Percentiles rank a stretch among this genome's conserved stretches.
Evolutionary conservation across 2,113 vertebrate genomes (phyloP).

Genomic region (Propithecus coquereli): DNA sequence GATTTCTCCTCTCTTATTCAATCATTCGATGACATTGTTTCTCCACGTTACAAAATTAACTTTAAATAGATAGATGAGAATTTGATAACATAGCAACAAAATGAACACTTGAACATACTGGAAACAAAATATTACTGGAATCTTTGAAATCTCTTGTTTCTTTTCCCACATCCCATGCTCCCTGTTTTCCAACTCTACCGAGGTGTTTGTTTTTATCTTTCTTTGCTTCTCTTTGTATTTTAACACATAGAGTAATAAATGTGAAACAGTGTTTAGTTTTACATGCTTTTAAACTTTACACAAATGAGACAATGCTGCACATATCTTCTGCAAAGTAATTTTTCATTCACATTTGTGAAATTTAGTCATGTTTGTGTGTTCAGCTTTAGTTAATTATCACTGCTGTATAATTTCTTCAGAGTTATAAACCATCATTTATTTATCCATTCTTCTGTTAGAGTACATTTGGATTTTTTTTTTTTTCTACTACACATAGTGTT

Average conservation of each 20-base stretch:
- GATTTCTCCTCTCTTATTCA: neutral
- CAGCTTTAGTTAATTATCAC: neutral
- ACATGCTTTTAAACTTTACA: neutral
- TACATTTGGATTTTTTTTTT: neutral
- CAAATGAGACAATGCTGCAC: neutral
- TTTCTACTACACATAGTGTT: neutral
- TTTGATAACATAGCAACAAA: neutral
- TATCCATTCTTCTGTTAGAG: neutral
- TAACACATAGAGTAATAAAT: neutral
- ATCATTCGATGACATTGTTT: neutral
- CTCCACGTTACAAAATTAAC: neutral
- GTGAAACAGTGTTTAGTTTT: neutral
- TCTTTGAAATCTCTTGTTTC: neutral
- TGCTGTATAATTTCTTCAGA: neutral
- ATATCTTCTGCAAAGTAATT: neutral
- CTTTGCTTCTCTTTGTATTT: neutral
- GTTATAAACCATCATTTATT: neutral
- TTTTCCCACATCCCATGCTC: neutral
- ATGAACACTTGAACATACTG: neutral
- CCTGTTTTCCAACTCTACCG: neutral
- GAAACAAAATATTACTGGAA: neutral
- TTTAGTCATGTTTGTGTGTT: neutral
- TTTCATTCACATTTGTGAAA: neutral
- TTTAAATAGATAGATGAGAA: neutral
- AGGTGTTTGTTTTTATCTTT: too few species aligned